Evolutionary conservation across 1,140 invertebrate genomes (phyloP), one percentile per base, ranked within the genome.

Genomic region (Sitodiplosis mosellana): DNA sequence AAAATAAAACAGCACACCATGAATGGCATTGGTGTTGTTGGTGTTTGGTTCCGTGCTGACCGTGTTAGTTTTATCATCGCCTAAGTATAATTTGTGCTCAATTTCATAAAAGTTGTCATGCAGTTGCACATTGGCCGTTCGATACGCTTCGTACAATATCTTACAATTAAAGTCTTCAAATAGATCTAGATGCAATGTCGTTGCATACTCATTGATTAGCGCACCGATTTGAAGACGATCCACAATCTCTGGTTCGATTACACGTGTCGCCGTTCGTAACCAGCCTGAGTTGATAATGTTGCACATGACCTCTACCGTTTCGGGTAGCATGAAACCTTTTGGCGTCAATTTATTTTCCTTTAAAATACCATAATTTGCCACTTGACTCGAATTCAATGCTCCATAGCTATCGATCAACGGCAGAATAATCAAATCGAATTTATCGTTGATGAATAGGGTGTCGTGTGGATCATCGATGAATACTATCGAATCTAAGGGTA

Each of bases 401-500:
- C 66, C 67, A 46, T 56, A 52, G 11, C 56, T 4, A 21, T 66
- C 60, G 22, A 67, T 55, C 18, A 57, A 55, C 40, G 64, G 55
- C 36, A 53, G 53, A 46, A 65, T 61, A 51, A 67, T 55, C 11
- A 60, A 58, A 59, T 69, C 64, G 47, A 56, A 68, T 47, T 63
- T 65, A 21, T 60, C 48, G 49, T 59, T 52, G 8, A 41, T 50
- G n/a, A 65, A 56, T 11, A 45, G 36, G 2, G 58, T 53, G 18
- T 50, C 33, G 15, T 58, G 49, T 8, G 59, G 53, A 5, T 58
- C 59, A 46, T 56, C 50, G 46, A 68, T 52, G 41, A 64, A 56
- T 41, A 54, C 64, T 4, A 69, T 49, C 46, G 59, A 62, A 10
- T 54, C 51, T 21, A 53, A 36, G 2, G 58, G 49, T 41, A 72